A percentile compares a stretch with the other conserved stretches of the same genome.
These are phyloP conservation scores for Drosophila kuntzei DNA, from an alignment of 2,888 invertebrate genomes.

Conservation along the genomic window DNA sequence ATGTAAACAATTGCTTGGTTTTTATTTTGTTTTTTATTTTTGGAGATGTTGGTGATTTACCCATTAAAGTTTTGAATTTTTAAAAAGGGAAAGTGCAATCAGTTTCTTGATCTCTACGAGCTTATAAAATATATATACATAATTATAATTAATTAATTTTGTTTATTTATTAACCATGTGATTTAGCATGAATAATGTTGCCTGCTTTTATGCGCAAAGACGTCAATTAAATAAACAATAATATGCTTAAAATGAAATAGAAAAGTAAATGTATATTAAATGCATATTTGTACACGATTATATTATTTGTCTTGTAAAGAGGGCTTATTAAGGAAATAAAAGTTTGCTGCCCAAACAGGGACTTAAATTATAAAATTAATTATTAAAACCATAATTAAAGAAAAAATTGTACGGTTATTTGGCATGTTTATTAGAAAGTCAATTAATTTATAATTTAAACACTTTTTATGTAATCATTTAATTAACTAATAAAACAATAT, in stretches of 20 bases:
- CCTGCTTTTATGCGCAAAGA: conserved; percentile 1
- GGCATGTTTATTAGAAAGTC: too few relatives aligned
- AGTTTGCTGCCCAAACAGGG: too few relatives aligned
- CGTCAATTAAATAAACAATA: too few relatives aligned
- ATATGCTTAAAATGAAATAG: too few relatives aligned
- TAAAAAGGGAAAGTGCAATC: conserved; percentile 47
- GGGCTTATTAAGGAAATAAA: too few relatives aligned
- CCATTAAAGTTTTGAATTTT: conserved; percentile 32
- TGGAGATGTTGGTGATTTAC: conserved; percentile 15
- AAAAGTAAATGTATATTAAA: neutral
- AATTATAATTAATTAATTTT: conserved; percentile 12
- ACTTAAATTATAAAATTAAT: too few relatives aligned
- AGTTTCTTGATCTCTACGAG: conserved; percentile 35
- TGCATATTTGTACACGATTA: neutral
- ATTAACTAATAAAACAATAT: too few relatives aligned
- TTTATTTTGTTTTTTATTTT: conserved; percentile 19
- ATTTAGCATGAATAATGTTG: conserved; percentile 5
- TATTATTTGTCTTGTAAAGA: too few relatives aligned
- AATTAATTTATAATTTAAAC: too few relatives aligned
- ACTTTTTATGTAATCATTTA: too few relatives aligned
- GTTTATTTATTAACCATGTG: neutral
- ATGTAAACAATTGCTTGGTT: conserved; percentile 48
- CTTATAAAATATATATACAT: conserved; percentile 3
- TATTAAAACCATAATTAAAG: too few relatives aligned
- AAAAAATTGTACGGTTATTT: too few relatives aligned